These are phyloP conservation scores for Trachymyrmex cornetzi DNA, from an alignment of 1,140 invertebrate species.

Conservation along the genomic window DNA sequence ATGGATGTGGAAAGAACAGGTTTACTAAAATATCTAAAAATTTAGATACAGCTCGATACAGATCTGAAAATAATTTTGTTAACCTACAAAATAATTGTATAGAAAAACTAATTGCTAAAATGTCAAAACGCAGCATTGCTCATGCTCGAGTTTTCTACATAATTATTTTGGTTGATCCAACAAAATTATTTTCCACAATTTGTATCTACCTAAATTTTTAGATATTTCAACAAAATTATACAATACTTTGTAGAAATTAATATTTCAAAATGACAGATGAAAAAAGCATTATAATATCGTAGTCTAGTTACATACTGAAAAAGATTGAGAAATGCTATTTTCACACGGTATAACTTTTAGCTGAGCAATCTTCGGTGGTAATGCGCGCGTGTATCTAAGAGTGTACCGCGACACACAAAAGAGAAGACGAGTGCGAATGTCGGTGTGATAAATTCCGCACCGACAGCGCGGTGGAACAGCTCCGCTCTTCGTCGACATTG, in stretches of 20 bases:
- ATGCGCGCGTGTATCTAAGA: conserved; percentile 9
- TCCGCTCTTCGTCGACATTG: conserved; percentile 62
- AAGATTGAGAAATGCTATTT: neutral
- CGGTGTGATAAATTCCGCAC: conserved; percentile 63
- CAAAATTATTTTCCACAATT: too few species aligned
- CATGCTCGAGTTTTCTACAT: too few species aligned
- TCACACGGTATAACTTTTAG: conserved; percentile 19
- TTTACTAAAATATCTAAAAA: too few species aligned
- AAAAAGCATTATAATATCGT: neutral
- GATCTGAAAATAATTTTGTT: too few species aligned
- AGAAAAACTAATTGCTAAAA: too few species aligned
- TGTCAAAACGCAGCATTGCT: too few species aligned
- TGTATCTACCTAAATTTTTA: too few species aligned
- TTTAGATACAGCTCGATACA: too few species aligned
- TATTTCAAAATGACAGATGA: neutral
- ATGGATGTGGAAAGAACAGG: neutral
- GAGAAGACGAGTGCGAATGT: conserved; percentile 58
- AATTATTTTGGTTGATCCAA: too few species aligned
- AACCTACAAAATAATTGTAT: too few species aligned
- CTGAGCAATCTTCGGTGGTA: conserved; percentile 1
- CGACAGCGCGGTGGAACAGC: conserved; percentile 28
- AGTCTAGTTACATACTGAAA: neutral
- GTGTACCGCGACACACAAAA: conserved; percentile 26
- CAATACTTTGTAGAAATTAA: neutral
- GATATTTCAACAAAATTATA: too few species aligned